These are phyloP conservation scores for Cheirogaleus major DNA, from an alignment of 2,797 vertebrate genomes.

Conservation along the genomic window DNA sequence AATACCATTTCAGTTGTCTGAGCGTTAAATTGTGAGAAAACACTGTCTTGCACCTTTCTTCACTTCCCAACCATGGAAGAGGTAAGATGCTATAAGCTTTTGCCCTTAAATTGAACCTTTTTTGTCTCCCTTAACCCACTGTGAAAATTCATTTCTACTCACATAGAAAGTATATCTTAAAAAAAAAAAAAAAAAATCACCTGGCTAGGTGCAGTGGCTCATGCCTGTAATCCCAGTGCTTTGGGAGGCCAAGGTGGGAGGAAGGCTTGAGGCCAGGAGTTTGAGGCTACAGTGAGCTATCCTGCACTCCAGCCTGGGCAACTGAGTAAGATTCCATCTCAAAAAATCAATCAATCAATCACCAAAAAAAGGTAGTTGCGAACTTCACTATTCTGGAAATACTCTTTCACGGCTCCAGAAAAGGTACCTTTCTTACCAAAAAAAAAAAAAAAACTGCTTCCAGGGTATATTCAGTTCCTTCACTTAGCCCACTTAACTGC, in stretches of 20 bases:
- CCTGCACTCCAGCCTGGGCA: too few species aligned
- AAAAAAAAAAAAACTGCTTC: background rate
- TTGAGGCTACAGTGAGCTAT: too few species aligned
- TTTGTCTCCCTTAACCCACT: background rate
- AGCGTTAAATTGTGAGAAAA: background rate
- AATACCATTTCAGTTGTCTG: background rate
- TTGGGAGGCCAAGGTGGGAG: too few species aligned
- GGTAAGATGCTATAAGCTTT: background rate
- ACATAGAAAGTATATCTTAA: background rate
- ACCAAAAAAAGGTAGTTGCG: background rate
- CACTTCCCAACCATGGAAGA: background rate
- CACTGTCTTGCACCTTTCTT: background rate
- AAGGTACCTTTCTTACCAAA: background rate
- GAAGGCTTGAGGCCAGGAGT: too few species aligned
- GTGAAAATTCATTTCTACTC: conserved; percentile 24
- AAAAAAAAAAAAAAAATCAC: background rate
- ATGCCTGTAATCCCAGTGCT: too few species aligned
- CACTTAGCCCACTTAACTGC: background rate
- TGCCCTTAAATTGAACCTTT: background rate
- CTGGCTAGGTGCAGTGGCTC: too few species aligned
- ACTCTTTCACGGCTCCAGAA: background rate
- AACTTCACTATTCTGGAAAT: background rate
- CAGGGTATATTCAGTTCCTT: background rate
- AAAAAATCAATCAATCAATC: too few species aligned
- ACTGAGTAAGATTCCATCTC: too few species aligned